Evolutionary conservation across 2,888 invertebrate genomes (phyloP).

Genomic region (Myopa tessellatipennis): DNA sequence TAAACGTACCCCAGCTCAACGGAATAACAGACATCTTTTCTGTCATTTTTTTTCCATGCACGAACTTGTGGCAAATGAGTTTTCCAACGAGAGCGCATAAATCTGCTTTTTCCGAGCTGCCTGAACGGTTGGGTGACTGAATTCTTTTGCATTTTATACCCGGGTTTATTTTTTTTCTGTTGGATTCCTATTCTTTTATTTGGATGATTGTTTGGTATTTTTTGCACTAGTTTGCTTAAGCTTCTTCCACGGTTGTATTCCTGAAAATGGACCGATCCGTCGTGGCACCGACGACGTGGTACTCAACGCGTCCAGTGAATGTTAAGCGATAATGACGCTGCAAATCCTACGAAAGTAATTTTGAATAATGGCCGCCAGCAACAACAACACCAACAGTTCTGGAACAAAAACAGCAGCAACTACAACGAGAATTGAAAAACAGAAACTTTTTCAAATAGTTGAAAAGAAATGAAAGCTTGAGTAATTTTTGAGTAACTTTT

Average conservation of each 20-base stretch:
- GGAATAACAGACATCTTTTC: background rate
- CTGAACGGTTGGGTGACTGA: slow-evolving; percentile 33
- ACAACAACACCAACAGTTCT: background rate
- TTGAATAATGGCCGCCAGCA: slow-evolving; percentile 36
- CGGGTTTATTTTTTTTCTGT: background rate
- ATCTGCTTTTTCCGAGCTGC: slow-evolving; percentile 30
- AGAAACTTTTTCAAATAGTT: background rate
- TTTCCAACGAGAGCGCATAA: slow-evolving; percentile 34
- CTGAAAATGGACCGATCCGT: background rate
- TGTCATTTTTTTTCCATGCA: slow-evolving; percentile 5
- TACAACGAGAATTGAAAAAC: background rate
- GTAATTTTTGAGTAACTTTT: background rate
- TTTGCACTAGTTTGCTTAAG: slow-evolving; percentile 7
- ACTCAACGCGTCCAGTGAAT: slow-evolving; percentile 26
- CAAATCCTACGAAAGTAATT: slow-evolving; percentile 39
- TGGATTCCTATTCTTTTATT: background rate
- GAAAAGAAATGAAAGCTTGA: background rate
- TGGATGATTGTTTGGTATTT: background rate
- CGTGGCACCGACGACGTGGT: background rate
- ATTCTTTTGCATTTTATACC: slow-evolving; percentile 42
- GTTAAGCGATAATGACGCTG: slow-evolving; percentile 37
- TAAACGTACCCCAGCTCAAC: background rate
- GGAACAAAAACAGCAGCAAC: slow-evolving; percentile 4
- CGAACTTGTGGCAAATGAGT: slow-evolving; percentile 26
- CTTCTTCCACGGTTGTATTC: background rate